Percentiles rank a stretch among this genome's conserved stretches.
Conservation (phyloP, 2,113 vertebrate species). For the Crotophaga sulcirostris region DNA sequence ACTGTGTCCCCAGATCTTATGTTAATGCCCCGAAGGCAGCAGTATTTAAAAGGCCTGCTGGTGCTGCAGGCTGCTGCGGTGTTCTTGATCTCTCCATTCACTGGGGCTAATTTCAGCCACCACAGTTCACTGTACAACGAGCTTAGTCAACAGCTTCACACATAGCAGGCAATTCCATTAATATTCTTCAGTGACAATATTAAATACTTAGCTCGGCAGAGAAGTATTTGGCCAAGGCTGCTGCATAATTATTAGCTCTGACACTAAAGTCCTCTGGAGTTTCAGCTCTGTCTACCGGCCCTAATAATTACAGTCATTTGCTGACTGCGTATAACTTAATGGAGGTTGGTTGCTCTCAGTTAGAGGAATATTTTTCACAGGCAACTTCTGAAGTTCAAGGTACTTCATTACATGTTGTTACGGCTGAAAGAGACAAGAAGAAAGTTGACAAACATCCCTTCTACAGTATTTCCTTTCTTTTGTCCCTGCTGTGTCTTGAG, state of each 20-base stretch:
- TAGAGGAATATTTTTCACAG: conserved; percentile 34
- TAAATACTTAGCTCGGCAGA: conserved; percentile 55
- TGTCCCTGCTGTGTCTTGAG: conserved; percentile 23
- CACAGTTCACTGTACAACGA: conserved; percentile 46
- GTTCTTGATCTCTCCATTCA: neutral
- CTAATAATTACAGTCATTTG: conserved; percentile 68
- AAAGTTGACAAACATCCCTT: conserved; percentile 49
- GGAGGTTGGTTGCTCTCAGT: conserved; percentile 41
- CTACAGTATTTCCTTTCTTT: neutral
- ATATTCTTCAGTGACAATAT: conserved; percentile 51
- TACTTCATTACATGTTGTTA: conserved; percentile 32
- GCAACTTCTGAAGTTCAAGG: conserved; percentile 50
- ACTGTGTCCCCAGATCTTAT: neutral
- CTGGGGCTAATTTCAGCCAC: conserved; percentile 47
- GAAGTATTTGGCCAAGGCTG: conserved; percentile 68
- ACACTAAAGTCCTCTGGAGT: conserved; percentile 64
- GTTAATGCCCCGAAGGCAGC: neutral
- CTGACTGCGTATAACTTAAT: conserved; percentile 52
- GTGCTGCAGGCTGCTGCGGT: neutral
- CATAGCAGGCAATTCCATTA: conserved; percentile 50
- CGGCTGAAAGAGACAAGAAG: neutral
- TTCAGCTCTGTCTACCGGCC: conserved; percentile 57
- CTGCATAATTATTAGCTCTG: conserved; percentile 68
- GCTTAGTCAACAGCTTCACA: conserved; percentile 64
- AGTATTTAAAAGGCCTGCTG: neutral